Conservation (phyloP, 2,797 vertebrate species). For the Aratinga solstitialis region DNA sequence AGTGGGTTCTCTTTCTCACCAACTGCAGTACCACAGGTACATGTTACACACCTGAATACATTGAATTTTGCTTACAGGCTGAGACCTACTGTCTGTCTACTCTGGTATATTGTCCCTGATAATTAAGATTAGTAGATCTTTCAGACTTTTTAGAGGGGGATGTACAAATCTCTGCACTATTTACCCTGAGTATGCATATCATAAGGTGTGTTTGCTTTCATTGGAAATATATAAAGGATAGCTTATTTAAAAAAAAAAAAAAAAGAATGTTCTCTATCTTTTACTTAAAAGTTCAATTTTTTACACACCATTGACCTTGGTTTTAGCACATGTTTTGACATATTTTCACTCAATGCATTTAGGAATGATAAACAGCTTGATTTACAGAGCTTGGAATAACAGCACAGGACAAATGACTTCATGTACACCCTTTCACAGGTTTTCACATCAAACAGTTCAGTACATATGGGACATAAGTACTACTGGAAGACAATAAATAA, state of each 20-base stretch:
- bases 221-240: neutral
- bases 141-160: neutral
- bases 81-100: neutral
- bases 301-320: neutral
- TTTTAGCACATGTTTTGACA: neutral
- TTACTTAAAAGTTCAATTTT: neutral
- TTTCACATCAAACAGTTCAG: neutral
- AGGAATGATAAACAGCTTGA: neutral
- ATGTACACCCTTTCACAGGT: neutral
- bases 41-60: neutral
- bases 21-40: neutral
- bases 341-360: neutral
- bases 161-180: neutral
- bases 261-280: neutral
- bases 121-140: neutral
- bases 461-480: neutral
- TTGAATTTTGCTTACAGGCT: neutral
- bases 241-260: neutral
- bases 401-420: neutral
- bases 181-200: neutral
- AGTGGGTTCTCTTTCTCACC: neutral
- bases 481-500: conserved; percentile 20
- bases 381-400: neutral
- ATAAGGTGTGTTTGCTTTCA: neutral
- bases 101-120: neutral